Conservation (phyloP, 2,113 vertebrate genomes). For the Equus przewalskii region DNA sequence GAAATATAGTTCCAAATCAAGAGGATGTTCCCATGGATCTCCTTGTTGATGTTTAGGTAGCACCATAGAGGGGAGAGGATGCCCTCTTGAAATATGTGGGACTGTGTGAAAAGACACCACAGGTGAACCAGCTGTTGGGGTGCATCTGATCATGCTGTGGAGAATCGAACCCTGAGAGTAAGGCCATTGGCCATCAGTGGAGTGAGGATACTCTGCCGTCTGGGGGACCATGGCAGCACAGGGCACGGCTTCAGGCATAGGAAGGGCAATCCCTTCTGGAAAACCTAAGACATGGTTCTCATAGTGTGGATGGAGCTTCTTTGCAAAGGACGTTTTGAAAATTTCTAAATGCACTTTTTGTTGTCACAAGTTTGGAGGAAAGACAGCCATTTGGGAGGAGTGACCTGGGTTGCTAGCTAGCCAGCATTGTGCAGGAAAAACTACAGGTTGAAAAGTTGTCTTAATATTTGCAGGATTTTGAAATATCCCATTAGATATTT, state of each 20-base stretch:
- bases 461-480: slow-evolving; percentile 8
- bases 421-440: neutral
- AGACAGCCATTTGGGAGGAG: neutral
- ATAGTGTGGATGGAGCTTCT: neutral
- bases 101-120: neutral
- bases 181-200: neutral
- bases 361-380: neutral
- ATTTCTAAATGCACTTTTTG: neutral
- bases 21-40: neutral
- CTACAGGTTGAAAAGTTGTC: neutral
- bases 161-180: neutral
- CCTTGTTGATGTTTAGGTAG: neutral
- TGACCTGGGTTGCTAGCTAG: neutral
- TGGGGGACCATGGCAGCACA: neutral
- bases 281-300: neutral
- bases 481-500: neutral
- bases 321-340: neutral
- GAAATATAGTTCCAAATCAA: neutral
- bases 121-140: neutral
- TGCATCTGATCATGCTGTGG: neutral
- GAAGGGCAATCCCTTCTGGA: neutral
- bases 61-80: neutral
- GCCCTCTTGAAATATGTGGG: neutral
- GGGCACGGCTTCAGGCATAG: rapidly evolving
- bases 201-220: neutral